Evolutionary conservation across 2,888 invertebrate species (phyloP).

Genomic region (Aplocera efformata): DNA sequence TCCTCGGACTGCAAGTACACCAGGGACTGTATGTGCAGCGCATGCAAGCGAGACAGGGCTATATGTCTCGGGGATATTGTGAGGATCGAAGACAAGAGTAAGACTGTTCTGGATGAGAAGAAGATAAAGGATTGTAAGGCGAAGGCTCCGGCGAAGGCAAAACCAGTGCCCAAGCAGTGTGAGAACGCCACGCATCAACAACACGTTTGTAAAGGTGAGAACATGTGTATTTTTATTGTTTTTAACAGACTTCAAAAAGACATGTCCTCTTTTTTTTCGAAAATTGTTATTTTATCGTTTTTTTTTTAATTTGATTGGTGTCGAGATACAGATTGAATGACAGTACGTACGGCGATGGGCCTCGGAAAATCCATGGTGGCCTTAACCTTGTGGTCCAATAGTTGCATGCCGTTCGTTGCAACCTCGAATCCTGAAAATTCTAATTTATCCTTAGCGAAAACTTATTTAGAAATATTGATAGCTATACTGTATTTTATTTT

Average conservation of each 20-base stretch:
- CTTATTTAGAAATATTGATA: constrained; percentile 5
- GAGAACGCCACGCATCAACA: constrained; percentile 66
- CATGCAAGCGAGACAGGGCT: constrained; percentile 50
- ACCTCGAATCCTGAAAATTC: constrained; percentile 19
- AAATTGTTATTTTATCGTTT: too few species aligned
- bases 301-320: too few species aligned
- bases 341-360: constrained; percentile 20
- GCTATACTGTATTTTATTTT: too few species aligned
- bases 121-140: constrained; percentile 26
- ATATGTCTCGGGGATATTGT: constrained; percentile 53
- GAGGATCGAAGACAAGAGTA: constrained; percentile 45
- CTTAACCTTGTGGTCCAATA: constrained; percentile 19
- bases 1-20: constrained; percentile 69
- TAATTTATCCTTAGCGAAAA: constrained; percentile 1
- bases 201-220: constrained; percentile 70
- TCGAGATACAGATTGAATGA: too few species aligned
- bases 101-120: constrained; percentile 36
- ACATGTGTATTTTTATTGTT: constrained; percentile 1
- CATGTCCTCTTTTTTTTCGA: too few species aligned
- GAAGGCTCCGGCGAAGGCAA: constrained; percentile 42
- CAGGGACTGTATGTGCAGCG: constrained; percentile 58
- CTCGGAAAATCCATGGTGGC: constrained; percentile 18
- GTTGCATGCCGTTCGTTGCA: constrained; percentile 18
- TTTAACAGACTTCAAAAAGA: too few species aligned
- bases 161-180: constrained; percentile 54